These are phyloP conservation scores for Sebastiscus albofasciatus DNA, from an alignment of 2,797 vertebrate species.

Conservation along the genomic window DNA sequence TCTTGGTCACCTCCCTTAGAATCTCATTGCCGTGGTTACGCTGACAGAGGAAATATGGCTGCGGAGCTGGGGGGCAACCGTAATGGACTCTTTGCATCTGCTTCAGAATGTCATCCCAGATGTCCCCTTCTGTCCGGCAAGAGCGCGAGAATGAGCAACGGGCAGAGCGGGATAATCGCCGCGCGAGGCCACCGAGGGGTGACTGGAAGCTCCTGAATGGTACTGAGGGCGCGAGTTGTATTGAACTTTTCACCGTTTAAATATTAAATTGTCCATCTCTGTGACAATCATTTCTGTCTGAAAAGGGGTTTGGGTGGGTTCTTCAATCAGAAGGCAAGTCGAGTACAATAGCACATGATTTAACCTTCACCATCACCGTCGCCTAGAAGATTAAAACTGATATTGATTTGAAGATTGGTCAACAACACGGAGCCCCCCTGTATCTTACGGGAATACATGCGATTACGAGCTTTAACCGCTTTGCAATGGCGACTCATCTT, in stretches of 20 bases:
- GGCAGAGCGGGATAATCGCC: slow-evolving; percentile 1
- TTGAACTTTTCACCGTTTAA: slow-evolving; percentile 19
- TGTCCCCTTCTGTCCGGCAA: slow-evolving; percentile 65
- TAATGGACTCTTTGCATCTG: slow-evolving; percentile 78
- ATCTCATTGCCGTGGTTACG: slow-evolving; percentile 53
- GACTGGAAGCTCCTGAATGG: background rate
- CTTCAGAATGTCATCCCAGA: slow-evolving; percentile 70
- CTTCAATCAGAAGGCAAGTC: background rate
- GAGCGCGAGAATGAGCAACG: slow-evolving; percentile 40
- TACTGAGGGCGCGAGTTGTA: background rate
- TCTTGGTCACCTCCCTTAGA: slow-evolving; percentile 63
- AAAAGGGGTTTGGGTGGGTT: background rate
- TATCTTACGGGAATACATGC: background rate
- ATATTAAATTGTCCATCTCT: slow-evolving; percentile 51
- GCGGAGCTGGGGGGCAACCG: slow-evolving; percentile 43
- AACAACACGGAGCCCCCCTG: background rate
- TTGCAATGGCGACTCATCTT: background rate
- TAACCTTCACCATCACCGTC: background rate
- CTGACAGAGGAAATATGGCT: slow-evolving; percentile 74
- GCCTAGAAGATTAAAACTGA: slow-evolving; percentile 32
- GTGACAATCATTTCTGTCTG: slow-evolving; percentile 20
- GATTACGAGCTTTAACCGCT: background rate
- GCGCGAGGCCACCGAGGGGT: slow-evolving; percentile 3
- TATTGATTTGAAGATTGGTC: slow-evolving; percentile 26
- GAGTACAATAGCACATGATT: background rate